Evolutionary conservation across 2,113 vertebrate genomes (phyloP).

Genomic region (Coreoperca whiteheadi): DNA sequence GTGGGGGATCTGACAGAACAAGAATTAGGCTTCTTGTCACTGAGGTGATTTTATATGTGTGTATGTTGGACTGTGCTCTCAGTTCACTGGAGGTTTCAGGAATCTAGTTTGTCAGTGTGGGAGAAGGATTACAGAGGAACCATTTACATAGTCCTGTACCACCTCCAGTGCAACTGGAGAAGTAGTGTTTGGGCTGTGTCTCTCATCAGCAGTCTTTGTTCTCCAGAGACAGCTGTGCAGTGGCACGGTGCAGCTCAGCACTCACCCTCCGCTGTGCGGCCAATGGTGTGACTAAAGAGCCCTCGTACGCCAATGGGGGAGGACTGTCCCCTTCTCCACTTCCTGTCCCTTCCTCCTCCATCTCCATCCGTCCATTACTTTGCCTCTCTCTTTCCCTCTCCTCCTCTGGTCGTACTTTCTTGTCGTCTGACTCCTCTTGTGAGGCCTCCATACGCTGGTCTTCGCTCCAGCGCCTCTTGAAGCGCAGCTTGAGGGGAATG

Average conservation of each 20-base stretch:
- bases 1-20: constrained; percentile 23
- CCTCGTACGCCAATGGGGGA: constrained; percentile 66
- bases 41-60: constrained; percentile 56
- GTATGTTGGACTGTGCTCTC: constrained; percentile 52
- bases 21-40: constrained; percentile 41
- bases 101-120: constrained; percentile 66
- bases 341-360: constrained; percentile 72
- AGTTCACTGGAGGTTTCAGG: constrained; percentile 57
- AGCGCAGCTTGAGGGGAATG: constrained; percentile 93
- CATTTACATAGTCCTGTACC: constrained; percentile 64
- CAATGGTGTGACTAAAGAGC: constrained; percentile 67
- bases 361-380: constrained; percentile 73
- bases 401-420: constrained; percentile 86
- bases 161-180: constrained; percentile 48
- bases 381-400: constrained; percentile 68
- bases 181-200: constrained; percentile 64
- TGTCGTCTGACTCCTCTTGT: constrained; percentile 84
- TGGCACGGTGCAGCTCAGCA: constrained; percentile 90
- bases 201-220: constrained; percentile 90
- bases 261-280: constrained; percentile 81
- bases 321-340: constrained; percentile 76
- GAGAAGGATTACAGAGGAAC: constrained; percentile 57
- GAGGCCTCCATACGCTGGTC: constrained; percentile 91
- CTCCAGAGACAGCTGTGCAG: constrained; percentile 93
- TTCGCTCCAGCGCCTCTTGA: constrained; percentile 94